These are phyloP conservation scores for Poecile atricapillus DNA, from an alignment of 2,113 vertebrate species.

Conservation along the genomic window DNA sequence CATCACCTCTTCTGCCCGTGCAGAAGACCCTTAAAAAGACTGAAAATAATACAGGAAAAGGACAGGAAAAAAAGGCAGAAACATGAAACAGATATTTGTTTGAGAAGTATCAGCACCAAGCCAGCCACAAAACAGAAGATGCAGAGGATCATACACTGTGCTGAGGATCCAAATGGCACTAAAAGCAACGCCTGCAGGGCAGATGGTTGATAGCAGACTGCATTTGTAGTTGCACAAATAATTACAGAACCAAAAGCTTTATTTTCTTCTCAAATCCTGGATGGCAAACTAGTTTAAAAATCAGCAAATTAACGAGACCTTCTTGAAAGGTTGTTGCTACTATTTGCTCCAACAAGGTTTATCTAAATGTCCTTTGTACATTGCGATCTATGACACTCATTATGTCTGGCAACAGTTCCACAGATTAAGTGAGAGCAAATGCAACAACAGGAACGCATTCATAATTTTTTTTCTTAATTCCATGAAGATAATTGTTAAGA, in stretches of 20 bases:
- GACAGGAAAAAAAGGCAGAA: background rate
- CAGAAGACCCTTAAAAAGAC: background rate
- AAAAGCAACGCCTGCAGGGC: background rate
- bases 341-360: background rate
- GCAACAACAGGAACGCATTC: background rate
- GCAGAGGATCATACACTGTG: background rate
- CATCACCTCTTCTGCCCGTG: background rate
- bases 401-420: background rate
- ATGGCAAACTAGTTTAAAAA: slow-evolving; percentile 1
- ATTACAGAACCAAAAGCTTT: slow-evolving; percentile 26
- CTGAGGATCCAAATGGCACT: background rate
- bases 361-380: background rate
- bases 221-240: slow-evolving; percentile 18
- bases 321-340: background rate
- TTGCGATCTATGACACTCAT: background rate
- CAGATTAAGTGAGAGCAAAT: background rate
- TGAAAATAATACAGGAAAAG: background rate
- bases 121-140: background rate
- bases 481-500: background rate
- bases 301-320: background rate
- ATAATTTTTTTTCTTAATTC: background rate
- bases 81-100: background rate
- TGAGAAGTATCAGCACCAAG: background rate
- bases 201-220: background rate
- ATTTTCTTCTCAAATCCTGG: slow-evolving; percentile 6